phyloP scores from a whole-genome alignment of 1,140 invertebrate genomes.

The Eumaeus atala region DNA sequence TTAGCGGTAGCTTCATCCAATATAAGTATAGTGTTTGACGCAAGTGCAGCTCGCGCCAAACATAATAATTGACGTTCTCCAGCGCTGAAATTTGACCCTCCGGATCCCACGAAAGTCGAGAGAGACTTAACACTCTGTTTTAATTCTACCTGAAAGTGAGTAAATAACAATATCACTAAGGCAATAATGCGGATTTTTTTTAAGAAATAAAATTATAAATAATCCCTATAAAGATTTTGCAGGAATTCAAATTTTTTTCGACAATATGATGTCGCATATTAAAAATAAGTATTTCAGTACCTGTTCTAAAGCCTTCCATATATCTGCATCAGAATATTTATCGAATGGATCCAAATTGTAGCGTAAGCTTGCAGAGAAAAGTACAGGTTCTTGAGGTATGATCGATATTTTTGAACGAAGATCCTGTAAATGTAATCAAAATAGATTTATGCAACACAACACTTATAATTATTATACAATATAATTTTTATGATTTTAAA shows the following conservation, averaged over 20 bases:
- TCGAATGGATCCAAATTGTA: constrained; percentile 93
- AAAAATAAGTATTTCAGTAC: no score
- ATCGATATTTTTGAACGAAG: constrained; percentile 81
- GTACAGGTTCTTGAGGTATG: constrained; percentile 86
- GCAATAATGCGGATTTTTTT: no score
- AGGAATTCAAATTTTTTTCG: no score
- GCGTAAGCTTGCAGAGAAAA: constrained; percentile 88
- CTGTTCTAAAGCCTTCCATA: constrained; percentile 85
- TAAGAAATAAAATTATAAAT: no score
- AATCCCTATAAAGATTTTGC: no score
- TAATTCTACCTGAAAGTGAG: constrained; percentile 74
- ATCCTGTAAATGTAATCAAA: constrained; percentile 70
- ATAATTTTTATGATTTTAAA: background rate
- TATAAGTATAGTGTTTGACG: constrained; percentile 85
- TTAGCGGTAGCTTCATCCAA: constrained; percentile 93
- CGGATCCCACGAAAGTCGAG: constrained; percentile 79
- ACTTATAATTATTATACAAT: no score
- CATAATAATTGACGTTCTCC: constrained; percentile 88
- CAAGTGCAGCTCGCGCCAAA: constrained; percentile 84
- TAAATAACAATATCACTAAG: no score
- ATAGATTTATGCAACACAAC: no score
- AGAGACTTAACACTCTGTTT: constrained; percentile 74
- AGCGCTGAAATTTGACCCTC: constrained; percentile 85
- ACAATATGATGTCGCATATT: no score
- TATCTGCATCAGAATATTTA: constrained; percentile 80